phyloP scores from a whole-genome alignment of 2,888 invertebrate genomes.

The Catonia carolina region DNA sequence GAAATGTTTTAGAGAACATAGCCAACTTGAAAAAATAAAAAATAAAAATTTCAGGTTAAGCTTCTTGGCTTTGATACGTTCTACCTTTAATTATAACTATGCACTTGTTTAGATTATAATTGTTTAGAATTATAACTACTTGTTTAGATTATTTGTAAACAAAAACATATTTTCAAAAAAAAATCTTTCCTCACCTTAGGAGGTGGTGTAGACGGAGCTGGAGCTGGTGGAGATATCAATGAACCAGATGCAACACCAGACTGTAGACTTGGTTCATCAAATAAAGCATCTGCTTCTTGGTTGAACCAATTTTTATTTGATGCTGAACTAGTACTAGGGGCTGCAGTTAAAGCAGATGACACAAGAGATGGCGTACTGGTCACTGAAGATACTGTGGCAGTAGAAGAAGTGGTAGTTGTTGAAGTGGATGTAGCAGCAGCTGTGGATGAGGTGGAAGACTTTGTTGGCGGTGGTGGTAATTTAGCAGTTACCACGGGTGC shows the following conservation, averaged over 20 bases:
- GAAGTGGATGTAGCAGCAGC: neutral
- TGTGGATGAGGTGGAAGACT: slow-evolving; percentile 32
- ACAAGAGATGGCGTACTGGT: slow-evolving; percentile 44
- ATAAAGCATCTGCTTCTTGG: slow-evolving; percentile 45
- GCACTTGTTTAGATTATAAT: no score
- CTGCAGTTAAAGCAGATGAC: slow-evolving; percentile 43
- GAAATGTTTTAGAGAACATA: no score
- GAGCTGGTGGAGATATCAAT: neutral
- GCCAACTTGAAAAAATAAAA: no score
- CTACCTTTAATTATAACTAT: no score
- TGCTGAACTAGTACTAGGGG: slow-evolving; percentile 27
- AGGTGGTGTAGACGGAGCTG: slow-evolving; percentile 1
- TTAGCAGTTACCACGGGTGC: slow-evolving; percentile 41
- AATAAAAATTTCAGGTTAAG: no score
- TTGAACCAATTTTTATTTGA: slow-evolving; percentile 45
- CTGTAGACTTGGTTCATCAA: slow-evolving; percentile 43
- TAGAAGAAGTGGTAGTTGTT: slow-evolving; percentile 16
- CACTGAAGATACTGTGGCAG: slow-evolving; percentile 10
- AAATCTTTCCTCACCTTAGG: no score
- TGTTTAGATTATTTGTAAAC: no score
- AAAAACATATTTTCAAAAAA: no score
- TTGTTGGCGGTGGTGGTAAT: slow-evolving; percentile 48
- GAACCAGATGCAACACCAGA: no score
- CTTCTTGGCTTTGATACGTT: no score
- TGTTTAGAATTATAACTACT: no score